Conservation (phyloP, 2,797 vertebrate species). For the Brachyrhaphis roseni region DNA sequence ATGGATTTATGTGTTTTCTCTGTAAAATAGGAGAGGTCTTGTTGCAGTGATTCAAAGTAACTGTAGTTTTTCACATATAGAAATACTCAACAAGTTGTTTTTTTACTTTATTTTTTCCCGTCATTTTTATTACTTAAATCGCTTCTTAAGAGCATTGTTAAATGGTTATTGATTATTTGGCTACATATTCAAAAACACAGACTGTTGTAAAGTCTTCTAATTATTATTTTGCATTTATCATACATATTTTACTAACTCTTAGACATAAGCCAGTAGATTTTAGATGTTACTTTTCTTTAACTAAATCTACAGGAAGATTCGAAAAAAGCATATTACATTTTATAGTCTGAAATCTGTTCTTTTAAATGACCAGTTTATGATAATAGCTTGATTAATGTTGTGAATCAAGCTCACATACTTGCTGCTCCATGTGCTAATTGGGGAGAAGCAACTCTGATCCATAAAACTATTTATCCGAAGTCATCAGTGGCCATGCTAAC, state of each 20-base stretch:
- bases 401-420: no score
- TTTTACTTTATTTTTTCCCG: neutral
- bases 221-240: neutral
- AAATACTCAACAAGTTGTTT: neutral
- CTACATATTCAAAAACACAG: neutral
- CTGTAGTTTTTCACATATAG: neutral
- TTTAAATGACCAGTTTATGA: neutral
- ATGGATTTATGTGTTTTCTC: neutral
- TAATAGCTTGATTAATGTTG: no score
- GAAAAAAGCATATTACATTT: neutral
- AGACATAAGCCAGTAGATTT: neutral
- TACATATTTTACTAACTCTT: neutral
- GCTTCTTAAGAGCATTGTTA: neutral
- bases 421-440: no score
- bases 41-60: neutral
- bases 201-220: neutral
- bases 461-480: no score
- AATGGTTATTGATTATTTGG: neutral
- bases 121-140: neutral
- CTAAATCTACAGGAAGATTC: neutral
- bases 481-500: no score
- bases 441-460: no score
- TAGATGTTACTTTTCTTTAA: neutral
- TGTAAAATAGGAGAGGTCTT: neutral
- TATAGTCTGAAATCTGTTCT: neutral